Conservation (phyloP, 2,113 vertebrate species). For the Myiagra hebetior region DNA sequence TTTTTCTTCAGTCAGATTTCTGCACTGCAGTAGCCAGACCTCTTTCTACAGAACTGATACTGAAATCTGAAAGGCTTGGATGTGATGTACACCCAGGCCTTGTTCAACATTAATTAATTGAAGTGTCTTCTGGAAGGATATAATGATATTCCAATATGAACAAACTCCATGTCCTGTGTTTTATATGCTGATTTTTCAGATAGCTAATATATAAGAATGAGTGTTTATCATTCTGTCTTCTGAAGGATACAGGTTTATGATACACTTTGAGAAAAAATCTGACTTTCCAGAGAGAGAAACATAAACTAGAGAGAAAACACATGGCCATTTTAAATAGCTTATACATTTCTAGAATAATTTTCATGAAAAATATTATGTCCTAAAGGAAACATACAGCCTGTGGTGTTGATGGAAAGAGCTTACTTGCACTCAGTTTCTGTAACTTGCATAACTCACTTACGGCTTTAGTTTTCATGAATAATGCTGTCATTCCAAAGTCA, state of each 20-base stretch:
- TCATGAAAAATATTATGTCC: neutral
- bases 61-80: neutral
- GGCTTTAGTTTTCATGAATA: neutral
- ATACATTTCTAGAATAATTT: neutral
- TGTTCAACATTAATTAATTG: neutral
- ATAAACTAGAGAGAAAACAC: neutral
- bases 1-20: neutral
- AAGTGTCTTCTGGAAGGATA: neutral
- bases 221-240: neutral
- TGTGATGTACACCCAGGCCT: neutral
- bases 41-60: neutral
- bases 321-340: neutral
- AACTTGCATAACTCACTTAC: neutral
- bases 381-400: neutral
- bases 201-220: neutral
- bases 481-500: neutral
- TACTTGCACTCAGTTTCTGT: neutral
- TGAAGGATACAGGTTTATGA: neutral
- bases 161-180: neutral
- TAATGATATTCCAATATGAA: neutral
- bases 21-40: neutral
- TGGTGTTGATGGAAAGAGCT: conserved; percentile 9
- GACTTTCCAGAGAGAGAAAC: neutral
- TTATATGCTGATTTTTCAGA: neutral
- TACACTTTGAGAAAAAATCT: neutral